A percentile compares a stretch with the other conserved stretches of the same genome.
phyloP scores from a whole-genome alignment of 2,888 invertebrate genomes.

The Scaptomyza caliginosa region DNA sequence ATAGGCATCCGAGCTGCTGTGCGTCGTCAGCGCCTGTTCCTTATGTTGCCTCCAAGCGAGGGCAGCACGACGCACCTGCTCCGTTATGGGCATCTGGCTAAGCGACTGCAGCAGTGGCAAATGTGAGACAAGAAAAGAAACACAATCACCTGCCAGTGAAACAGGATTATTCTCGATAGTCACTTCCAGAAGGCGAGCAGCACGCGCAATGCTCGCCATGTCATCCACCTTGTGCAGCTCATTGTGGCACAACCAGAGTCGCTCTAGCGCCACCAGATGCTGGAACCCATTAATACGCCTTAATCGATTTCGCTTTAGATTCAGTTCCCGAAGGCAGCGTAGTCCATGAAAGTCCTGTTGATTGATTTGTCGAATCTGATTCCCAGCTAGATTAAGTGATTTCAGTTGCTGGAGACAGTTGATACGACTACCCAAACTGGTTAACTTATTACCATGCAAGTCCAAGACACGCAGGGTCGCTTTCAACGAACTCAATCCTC shows the following conservation, averaged over 20 bases:
- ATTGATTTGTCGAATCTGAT: constrained; percentile 92
- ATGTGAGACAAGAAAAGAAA: constrained; percentile 92
- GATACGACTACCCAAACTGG: constrained; percentile 83
- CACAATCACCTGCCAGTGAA: constrained; percentile 91
- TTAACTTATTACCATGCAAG: constrained; percentile 95
- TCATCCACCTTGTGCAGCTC: constrained; percentile 91
- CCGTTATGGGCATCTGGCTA: constrained; percentile 91
- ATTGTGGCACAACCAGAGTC: constrained; percentile 84
- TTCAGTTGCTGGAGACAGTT: constrained; percentile 90
- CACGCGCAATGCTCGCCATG: constrained; percentile 92
- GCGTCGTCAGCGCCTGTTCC: constrained; percentile 86
- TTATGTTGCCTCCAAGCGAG: constrained; percentile 92
- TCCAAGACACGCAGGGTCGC: constrained; percentile 94
- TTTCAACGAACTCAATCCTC: constrained; percentile 79
- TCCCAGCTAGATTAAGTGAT: constrained; percentile 96
- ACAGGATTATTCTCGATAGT: constrained; percentile 94
- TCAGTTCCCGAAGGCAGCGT: constrained; percentile 91
- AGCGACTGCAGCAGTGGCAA: constrained; percentile 89
- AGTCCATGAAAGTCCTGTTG: constrained; percentile 91
- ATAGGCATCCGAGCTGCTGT: constrained; percentile 85
- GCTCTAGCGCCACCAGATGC: constrained; percentile 89
- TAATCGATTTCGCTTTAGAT: constrained; percentile 93
- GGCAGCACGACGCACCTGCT: constrained; percentile 91
- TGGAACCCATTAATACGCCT: constrained; percentile 92
- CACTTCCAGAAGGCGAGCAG: constrained; percentile 90